Conservation (phyloP, 1,140 invertebrate genomes). For the Elymnias hypermnestra region DNA sequence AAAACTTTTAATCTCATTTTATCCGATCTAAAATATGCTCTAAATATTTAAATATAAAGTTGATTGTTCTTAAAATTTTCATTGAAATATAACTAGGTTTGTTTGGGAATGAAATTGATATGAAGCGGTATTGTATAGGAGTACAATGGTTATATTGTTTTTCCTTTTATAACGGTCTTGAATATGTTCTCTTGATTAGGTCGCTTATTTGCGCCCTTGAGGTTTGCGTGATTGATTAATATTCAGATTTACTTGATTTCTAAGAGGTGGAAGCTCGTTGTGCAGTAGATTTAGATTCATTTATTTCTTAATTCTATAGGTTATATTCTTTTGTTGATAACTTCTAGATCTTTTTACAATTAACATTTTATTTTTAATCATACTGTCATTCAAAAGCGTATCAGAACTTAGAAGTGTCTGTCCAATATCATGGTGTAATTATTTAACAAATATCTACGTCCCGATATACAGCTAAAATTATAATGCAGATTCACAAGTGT, state of each 20-base stretch:
- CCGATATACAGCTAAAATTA: too few species aligned
- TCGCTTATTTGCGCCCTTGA: constrained; percentile 34
- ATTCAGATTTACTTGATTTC: constrained; percentile 27
- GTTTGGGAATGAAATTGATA: constrained; percentile 47
- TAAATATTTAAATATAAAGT: constrained; percentile 14
- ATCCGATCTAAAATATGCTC: constrained; percentile 1
- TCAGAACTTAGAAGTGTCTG: too few species aligned
- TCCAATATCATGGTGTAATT: too few species aligned
- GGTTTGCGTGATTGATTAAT: constrained; percentile 42
- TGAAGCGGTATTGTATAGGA: constrained; percentile 40
- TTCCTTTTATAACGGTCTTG: constrained; percentile 29
- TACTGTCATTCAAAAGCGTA: too few species aligned
- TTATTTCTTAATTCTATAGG: too few species aligned
- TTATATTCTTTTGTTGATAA: not conserved
- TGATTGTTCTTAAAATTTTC: constrained; percentile 6
- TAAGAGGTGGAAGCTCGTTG: not conserved
- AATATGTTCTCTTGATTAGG: constrained; percentile 39
- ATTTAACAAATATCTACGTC: too few species aligned
- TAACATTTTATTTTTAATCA: too few species aligned
- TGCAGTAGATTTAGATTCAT: not conserved
- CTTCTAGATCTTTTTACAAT: not conserved
- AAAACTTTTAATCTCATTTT: constrained; percentile 17
- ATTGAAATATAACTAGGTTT: constrained; percentile 1
- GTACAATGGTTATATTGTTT: constrained; percentile 57
- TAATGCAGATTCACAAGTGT: too few species aligned